Evolutionary conservation across 2,888 invertebrate genomes (phyloP).

Genomic region (Eledone cirrhosa): DNA sequence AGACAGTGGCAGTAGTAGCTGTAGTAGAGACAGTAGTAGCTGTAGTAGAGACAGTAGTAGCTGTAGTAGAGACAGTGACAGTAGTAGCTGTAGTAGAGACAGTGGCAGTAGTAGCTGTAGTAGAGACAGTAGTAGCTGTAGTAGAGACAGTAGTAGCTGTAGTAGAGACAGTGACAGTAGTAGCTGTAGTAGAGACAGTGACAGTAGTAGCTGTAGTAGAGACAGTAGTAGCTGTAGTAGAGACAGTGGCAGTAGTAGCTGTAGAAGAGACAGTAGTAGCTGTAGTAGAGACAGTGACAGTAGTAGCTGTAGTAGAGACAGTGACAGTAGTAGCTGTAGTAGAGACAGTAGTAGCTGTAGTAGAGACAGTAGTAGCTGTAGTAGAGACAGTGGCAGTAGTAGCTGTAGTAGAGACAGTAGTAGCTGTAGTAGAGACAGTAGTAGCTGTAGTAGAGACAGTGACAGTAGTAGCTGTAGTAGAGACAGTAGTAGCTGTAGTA

Average conservation of each 20-base stretch:
- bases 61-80: not conserved
- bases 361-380: constrained; percentile 13
- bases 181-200: not conserved
- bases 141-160: not conserved
- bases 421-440: not conserved
- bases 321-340: constrained; percentile 16
- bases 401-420: constrained; percentile 4
- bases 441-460: constrained; percentile 8
- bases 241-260: too few relatives aligned
- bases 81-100: not conserved
- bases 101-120: not conserved
- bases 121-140: not conserved
- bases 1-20: too few relatives aligned
- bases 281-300: not conserved
- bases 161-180: not conserved
- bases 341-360: constrained; percentile 16
- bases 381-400: too few relatives aligned
- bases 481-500: constrained; percentile 11
- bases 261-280: not conserved
- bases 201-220: not conserved
- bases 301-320: constrained; percentile 12
- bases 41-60: not conserved
- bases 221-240: not conserved
- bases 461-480: constrained; percentile 16
- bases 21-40: not conserved